Evolutionary conservation across 2,113 vertebrate species (phyloP).

Genomic region (Reinhardtius hippoglossoides): DNA sequence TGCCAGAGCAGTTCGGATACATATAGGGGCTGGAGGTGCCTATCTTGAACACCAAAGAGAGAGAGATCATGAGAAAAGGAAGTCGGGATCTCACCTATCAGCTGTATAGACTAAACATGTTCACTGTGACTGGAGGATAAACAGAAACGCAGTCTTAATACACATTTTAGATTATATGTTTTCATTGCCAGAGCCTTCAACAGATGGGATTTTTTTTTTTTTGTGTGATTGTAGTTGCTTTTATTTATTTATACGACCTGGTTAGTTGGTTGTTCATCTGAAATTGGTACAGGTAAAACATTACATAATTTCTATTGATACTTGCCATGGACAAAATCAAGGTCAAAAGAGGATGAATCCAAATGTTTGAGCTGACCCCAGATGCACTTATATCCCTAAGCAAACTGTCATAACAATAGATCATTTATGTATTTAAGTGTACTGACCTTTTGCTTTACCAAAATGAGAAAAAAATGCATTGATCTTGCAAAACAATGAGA

Average conservation of each 20-base stretch:
- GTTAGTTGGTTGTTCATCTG: not conserved
- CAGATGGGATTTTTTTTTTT: not conserved
- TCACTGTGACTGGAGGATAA: not conserved
- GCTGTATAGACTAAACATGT: slow-evolving; percentile 15
- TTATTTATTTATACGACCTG: not conserved
- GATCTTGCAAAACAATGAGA: not conserved
- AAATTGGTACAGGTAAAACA: not conserved
- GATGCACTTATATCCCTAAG: too few relatives aligned
- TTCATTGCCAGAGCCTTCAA: not conserved
- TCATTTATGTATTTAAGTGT: too few relatives aligned
- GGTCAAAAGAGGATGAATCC: too few relatives aligned
- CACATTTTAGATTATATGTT: not conserved
- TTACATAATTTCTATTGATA: not conserved
- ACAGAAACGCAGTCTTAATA: not conserved
- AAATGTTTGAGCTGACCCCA: too few relatives aligned
- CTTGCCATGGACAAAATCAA: too few relatives aligned
- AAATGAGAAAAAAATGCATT: not conserved
- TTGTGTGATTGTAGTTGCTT: not conserved
- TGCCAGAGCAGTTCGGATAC: not conserved
- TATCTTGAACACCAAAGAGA: not conserved
- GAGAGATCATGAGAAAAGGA: not conserved
- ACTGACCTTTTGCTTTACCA: not conserved
- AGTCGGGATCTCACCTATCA: not conserved
- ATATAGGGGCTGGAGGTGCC: too few relatives aligned
- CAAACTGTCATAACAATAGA: too few relatives aligned